A percentile compares a stretch with the other conserved stretches of the same genome.
Conservation (phyloP, 2,113 vertebrate species). For the Bambusicola thoracicus region DNA sequence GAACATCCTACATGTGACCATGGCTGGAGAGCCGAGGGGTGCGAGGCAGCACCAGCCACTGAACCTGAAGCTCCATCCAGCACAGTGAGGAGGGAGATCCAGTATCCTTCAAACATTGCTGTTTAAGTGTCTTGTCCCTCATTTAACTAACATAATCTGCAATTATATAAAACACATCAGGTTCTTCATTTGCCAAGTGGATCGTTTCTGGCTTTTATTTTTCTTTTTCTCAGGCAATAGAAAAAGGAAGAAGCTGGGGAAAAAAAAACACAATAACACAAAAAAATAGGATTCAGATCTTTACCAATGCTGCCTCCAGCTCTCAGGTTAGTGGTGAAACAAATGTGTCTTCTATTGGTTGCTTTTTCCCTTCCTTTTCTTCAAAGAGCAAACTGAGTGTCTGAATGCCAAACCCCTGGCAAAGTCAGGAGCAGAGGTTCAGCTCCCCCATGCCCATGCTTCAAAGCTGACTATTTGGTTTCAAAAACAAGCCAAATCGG, state of each 20-base stretch:
- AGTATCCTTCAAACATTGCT: neutral
- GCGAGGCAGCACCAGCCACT: neutral
- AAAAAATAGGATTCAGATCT: neutral
- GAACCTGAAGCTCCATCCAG: neutral
- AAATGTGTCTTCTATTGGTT: neutral
- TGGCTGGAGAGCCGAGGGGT: neutral
- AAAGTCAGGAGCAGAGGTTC: neutral
- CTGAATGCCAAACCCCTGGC: neutral
- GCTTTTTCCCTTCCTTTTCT: neutral
- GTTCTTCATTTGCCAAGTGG: neutral
- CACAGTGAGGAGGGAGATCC: neutral
- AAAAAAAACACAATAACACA: neutral
- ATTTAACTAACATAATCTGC: neutral
- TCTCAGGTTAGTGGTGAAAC: neutral
- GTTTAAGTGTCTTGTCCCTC: neutral
- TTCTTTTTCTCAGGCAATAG: neutral
- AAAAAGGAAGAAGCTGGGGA: neutral
- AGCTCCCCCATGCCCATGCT: neutral
- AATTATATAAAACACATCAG: neutral
- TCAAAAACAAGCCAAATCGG: neutral
- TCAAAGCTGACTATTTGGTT: neutral
- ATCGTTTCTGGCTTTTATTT: neutral
- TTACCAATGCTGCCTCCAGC: neutral
- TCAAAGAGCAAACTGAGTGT: neutral
- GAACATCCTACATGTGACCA: neutral